These are phyloP conservation scores for Gobio gobio DNA, from an alignment of 2,113 vertebrate species.

Conservation along the genomic window DNA sequence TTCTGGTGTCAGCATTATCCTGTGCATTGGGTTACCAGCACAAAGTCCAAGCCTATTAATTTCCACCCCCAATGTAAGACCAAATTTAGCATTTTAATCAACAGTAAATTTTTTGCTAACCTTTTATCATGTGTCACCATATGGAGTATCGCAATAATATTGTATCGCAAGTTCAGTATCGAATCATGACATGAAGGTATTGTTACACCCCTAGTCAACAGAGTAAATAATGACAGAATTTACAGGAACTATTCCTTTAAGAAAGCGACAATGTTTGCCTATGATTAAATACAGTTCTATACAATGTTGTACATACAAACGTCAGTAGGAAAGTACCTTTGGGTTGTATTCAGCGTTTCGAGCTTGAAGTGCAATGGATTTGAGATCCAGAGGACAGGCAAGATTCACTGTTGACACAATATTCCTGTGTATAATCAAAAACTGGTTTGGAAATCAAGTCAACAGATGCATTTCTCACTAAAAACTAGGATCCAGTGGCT, in stretches of 20 bases:
- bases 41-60: too few relatives aligned
- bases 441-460: slow-evolving; percentile 26
- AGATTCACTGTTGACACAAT: slow-evolving; percentile 96
- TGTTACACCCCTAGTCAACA: too few relatives aligned
- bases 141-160: too few relatives aligned
- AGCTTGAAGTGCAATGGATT: slow-evolving; percentile 93
- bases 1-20: too few relatives aligned
- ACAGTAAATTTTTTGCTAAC: too few relatives aligned
- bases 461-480: neutral
- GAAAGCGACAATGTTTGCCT: neutral
- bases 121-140: too few relatives aligned
- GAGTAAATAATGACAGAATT: neutral
- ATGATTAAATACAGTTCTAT: neutral
- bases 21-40: too few relatives aligned
- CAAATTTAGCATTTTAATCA: too few relatives aligned
- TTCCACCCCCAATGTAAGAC: too few relatives aligned
- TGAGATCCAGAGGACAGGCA: slow-evolving; percentile 92
- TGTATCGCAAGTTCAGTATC: too few relatives aligned
- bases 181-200: too few relatives aligned
- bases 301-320: neutral
- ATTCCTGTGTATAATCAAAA: slow-evolving; percentile 78
- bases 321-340: slow-evolving; percentile 76
- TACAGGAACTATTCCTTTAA: neutral
- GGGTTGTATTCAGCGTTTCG: slow-evolving; percentile 99
- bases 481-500: neutral